A percentile compares a stretch with the other conserved stretches of the same genome.
Evolutionary conservation across 2,113 vertebrate genomes (phyloP).

Genomic region (Picathartes gymnocephalus): DNA sequence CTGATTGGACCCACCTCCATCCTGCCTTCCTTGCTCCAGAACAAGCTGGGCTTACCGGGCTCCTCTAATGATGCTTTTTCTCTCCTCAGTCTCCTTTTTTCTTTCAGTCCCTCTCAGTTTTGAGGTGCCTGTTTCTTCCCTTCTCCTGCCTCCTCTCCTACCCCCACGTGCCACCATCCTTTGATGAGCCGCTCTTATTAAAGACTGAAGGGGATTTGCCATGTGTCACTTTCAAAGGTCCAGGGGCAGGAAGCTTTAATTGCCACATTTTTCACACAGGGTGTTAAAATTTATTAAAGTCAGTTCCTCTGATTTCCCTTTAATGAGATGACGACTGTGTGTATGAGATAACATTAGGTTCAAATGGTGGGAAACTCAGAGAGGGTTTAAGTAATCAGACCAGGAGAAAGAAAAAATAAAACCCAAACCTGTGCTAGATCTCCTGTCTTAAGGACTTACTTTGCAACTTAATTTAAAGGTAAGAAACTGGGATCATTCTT

Average conservation of each 20-base stretch:
- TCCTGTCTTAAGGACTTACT: conserved; percentile 75
- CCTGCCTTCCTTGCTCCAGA: background rate
- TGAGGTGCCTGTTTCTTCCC: background rate
- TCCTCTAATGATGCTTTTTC: background rate
- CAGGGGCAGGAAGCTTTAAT: conserved; percentile 76
- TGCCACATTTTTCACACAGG: conserved; percentile 75
- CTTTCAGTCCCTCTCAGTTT: background rate
- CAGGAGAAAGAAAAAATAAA: conserved; percentile 26
- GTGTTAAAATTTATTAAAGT: conserved; percentile 89
- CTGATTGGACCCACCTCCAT: background rate
- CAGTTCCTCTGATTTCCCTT: conserved; percentile 89
- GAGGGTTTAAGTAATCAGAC: conserved; percentile 83
- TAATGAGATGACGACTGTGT: conserved; percentile 87
- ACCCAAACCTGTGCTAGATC: background rate
- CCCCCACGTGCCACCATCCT: background rate
- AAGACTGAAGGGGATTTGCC: conserved; percentile 68
- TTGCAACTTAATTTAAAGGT: conserved; percentile 62
- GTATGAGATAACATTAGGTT: conserved; percentile 81
- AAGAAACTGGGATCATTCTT: background rate
- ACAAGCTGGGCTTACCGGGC: background rate
- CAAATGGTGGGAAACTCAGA: conserved; percentile 71
- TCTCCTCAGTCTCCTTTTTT: background rate
- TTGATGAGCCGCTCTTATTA: conserved; percentile 14
- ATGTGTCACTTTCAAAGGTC: conserved; percentile 55
- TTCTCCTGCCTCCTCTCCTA: background rate